phyloP scores from a whole-genome alignment of 2,888 invertebrate species.

The Pristionchus japonicus region DNA sequence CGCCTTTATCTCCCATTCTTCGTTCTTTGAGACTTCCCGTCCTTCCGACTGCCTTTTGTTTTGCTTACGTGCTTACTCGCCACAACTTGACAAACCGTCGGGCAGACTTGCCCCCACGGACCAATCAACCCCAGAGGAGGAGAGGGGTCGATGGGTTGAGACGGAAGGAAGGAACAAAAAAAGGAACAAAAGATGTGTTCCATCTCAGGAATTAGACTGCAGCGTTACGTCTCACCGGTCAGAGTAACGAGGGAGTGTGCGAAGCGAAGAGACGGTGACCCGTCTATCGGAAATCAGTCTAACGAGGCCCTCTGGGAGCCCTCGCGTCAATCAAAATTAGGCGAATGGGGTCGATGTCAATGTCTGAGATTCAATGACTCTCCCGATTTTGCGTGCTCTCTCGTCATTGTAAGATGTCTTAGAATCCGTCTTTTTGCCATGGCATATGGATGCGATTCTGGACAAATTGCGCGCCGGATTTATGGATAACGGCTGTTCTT shows the following conservation, averaged over 20 bases:
- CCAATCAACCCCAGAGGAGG: not conserved
- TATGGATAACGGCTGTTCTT: constrained; percentile 16
- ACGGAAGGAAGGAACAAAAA: not conserved
- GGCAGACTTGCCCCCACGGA: not conserved
- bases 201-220: no score
- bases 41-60: not conserved
- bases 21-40: not conserved
- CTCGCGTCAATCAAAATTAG: constrained; percentile 23
- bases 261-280: no score
- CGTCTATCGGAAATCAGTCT: not conserved
- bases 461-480: not conserved
- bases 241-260: no score
- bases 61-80: not conserved
- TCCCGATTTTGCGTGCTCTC: no score
- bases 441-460: not conserved
- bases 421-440: not conserved
- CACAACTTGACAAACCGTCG: constrained; percentile 5
- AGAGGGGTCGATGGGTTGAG: not conserved
- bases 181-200: not conserved
- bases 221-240: no score
- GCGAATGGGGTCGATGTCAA: not conserved
- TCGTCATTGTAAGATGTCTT: no score
- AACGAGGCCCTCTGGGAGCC: not conserved
- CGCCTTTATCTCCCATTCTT: not conserved
- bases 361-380: no score